A percentile compares a stretch with the other conserved stretches of the same genome.
Evolutionary conservation across 2,113 vertebrate species (phyloP).

Genomic region (Pangasianodon gigas): DNA sequence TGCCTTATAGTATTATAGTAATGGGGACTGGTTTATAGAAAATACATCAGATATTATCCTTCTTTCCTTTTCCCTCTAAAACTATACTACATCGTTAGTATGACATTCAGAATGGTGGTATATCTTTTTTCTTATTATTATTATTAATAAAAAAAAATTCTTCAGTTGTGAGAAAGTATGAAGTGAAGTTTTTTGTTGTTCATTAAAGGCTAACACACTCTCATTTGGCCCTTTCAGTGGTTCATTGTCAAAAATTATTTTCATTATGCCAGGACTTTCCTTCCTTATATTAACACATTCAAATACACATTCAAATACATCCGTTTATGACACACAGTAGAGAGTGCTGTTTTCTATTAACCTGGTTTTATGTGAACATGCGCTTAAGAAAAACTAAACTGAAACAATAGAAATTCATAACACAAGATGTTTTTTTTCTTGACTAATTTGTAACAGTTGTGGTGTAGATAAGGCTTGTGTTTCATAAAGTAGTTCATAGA

Average conservation of each 20-base stretch:
- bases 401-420: not conserved
- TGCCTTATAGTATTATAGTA: too few species aligned
- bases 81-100: not conserved
- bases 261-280: conserved; percentile 42
- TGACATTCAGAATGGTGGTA: not conserved
- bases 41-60: too few species aligned
- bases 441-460: not conserved
- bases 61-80: too few species aligned
- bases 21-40: too few species aligned
- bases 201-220: not conserved
- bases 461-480: not conserved
- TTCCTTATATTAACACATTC: conserved; percentile 29
- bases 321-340: not conserved
- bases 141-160: not conserved
- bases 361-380: not conserved
- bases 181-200: not conserved
- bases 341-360: not conserved
- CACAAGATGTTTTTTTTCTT: not conserved
- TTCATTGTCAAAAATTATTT: conserved; percentile 45
- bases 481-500: not conserved
- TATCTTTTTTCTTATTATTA: not conserved
- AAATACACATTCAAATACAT: not conserved
- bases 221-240: conserved; percentile 15
- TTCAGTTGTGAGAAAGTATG: not conserved
- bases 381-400: not conserved